Conservation (phyloP, 1,140 invertebrate species). For the Heliconius hewitsoni region DNA sequence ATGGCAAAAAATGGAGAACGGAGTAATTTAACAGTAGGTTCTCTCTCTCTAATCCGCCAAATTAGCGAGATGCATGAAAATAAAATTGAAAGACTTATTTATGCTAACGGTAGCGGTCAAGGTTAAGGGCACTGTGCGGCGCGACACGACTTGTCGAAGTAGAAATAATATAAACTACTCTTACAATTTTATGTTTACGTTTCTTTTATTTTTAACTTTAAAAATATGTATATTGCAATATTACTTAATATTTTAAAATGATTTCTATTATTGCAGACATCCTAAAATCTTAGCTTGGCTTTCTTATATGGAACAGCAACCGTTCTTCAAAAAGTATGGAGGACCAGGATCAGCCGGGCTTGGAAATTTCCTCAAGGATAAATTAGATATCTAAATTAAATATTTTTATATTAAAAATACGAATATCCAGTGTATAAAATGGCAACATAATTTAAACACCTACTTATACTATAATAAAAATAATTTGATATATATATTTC, state of each 20-base stretch:
- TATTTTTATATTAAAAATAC: background rate
- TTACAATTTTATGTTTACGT: background rate
- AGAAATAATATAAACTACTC: background rate
- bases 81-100: background rate
- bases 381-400: conserved; percentile 16
- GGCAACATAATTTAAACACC: background rate
- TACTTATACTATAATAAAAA: background rate
- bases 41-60: background rate
- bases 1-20: too few species aligned
- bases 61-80: background rate
- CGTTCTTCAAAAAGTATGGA: conserved; percentile 45
- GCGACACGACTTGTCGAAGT: background rate
- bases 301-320: conserved; percentile 42
- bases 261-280: conserved; percentile 44
- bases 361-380: conserved; percentile 17
- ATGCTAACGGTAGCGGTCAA: background rate
- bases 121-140: background rate
- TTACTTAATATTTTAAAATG: background rate
- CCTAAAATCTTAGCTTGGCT: conserved; percentile 50
- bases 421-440: background rate
- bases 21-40: background rate
- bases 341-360: conserved; percentile 33
- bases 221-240: background rate
- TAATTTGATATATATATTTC: background rate
- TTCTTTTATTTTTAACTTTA: too few species aligned